Evolutionary conservation across 37 sponge, comb jelly and placozoan genomes (phyloP), one percentile per base, ranked within the genome.

Genomic region (Cladorhizidae sp.): DNA sequence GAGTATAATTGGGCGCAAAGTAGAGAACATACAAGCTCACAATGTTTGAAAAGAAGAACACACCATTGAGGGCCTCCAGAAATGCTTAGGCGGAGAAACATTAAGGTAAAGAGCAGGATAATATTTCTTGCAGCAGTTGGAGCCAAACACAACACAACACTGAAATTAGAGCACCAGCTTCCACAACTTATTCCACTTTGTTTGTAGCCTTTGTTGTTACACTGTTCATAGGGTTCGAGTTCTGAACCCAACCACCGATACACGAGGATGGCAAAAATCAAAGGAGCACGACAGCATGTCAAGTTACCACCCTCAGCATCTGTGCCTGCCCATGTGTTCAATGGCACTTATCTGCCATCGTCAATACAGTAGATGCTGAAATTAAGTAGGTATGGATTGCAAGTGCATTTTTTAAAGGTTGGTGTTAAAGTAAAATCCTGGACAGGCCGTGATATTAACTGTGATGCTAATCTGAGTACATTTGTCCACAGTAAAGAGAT

Each of bases 11-110:
- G 0, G 25, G 35, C 31, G 76, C 1, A 20, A 82, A 68, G 22
- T 40, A 67, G 6, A 63, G 83, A 14, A 51, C 7, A 43, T 62
- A 88, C 14, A 75, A 2, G 38, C 62, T 74, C 23, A 77, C 18
- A 9, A 88, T 43, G 41, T 77, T 88, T 12, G 77, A 36, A 42
- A 81, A 88, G 64, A 88, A 76, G 2, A 88, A 51, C 17, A 88
- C 42, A 20, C 82, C 76, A 76, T 82, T 77, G 7, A 82, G 70
- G 76, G 25, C 88, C 88, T 31, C 70, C 62, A 11, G 88, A 77
- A n/a, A 88, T 70, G 18, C 62, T 77, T 0, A 88, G 25, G 1
- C 35, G 72, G 18, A 88, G 35, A 32, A 64, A 75, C 1, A 26
- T 17, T 22, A 88, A 63, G 50, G 37, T 20, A 17, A 32, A 31